Base-by-base conservation (phyloP, 2,797 vertebrate species). In the Coregonus sp. region DNA sequence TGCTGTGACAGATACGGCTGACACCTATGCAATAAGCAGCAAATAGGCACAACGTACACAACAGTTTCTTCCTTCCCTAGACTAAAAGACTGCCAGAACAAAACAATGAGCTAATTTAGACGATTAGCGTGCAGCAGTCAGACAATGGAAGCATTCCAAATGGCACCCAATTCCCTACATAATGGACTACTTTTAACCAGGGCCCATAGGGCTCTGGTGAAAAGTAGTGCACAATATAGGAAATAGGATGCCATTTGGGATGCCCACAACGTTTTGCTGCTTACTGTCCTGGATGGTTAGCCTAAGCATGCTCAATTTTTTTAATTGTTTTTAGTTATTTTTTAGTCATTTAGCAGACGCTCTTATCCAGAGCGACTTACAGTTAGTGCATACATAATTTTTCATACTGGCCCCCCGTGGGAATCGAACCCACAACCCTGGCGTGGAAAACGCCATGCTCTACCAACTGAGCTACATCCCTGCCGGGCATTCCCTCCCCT, bases 91-190 rank as follows among this genome's bases (percentile, higher is more conserved):
- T 50, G 12, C 16, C 20, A 14, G 37, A 75, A 33, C 20, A 67
- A 40, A 14, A 74, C 4, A 65, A 11, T 47, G 51, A 66, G 50
- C 40, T 52, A 33, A 72, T 75, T 61, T 72, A 72, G 40, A 78
- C 69, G 35, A 75, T 72, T 25, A 75, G 59, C 52, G 47, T 14
- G 0, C 51, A 25, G 12, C 50, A 20, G n/a, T 25, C 40, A 14
- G 31, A 70, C 18, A 25, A 37, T 51, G 33, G 3, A 25, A 3
- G n/a, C n/a, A 11, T 54, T 4, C 52, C 9, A 11, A 2, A 14
- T 54, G 52, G 52, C 56, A 56, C 6, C 6, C n/a, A 2, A 20
- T 56, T 20, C 6, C 56, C 56, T 1, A 59, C 7, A 59, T 6
- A n/a, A 47, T 11, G 40, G 40, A 9, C 7, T 47, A 47, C 40